Conservation (phyloP, 2,113 vertebrate species). For the Argyrosomus japonicus region DNA sequence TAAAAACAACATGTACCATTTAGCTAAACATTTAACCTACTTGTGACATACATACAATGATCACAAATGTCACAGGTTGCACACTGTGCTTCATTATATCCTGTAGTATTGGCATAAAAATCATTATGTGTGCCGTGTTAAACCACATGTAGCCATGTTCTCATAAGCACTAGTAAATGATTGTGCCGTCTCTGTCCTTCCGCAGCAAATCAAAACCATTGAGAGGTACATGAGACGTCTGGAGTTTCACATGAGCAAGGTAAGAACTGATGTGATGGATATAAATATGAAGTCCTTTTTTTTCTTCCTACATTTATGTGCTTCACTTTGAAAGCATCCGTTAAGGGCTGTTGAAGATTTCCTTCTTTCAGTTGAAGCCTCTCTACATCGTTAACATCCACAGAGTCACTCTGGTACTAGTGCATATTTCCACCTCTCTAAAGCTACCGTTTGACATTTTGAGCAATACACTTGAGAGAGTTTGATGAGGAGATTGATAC, state of each 20-base stretch:
- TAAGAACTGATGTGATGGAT: slow-evolving; percentile 69
- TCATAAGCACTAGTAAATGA: background rate
- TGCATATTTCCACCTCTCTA: background rate
- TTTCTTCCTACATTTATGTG: background rate
- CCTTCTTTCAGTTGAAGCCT: background rate
- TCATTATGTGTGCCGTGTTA: slow-evolving; percentile 17
- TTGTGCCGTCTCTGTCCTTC: slow-evolving; percentile 37
- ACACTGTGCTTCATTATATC: slow-evolving; percentile 16
- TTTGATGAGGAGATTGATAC: background rate
- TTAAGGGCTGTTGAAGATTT: background rate
- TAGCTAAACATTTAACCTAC: background rate
- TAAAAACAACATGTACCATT: background rate
- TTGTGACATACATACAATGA: background rate
- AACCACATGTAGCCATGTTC: background rate
- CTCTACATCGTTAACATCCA: background rate
- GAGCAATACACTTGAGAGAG: background rate
- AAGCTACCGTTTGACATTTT: background rate
- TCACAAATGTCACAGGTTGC: background rate
- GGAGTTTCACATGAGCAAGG: slow-evolving; percentile 99
- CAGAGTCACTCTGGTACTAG: background rate
- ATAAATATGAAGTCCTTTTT: background rate
- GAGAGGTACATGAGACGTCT: slow-evolving; percentile 96
- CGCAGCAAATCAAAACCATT: slow-evolving; percentile 97
- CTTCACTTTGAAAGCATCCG: background rate
- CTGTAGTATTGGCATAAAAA: background rate